A percentile compares a stretch with the other conserved stretches of the same genome.
Evolutionary conservation across 2,888 invertebrate genomes (phyloP).

Genomic region (Phorcus lineatus): DNA sequence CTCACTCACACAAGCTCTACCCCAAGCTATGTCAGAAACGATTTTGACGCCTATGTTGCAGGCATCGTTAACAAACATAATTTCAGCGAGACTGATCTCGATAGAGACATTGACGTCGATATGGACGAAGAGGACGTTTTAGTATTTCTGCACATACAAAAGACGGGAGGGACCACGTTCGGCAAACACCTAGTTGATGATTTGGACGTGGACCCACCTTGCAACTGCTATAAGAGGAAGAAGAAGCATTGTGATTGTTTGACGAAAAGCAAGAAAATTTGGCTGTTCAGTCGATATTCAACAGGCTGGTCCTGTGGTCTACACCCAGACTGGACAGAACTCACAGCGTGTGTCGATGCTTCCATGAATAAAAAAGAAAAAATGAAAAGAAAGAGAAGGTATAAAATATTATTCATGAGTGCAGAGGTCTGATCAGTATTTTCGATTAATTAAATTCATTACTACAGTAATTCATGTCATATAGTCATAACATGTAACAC

Average conservation of each 20-base stretch:
- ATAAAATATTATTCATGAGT: conserved; percentile 20
- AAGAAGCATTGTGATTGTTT: conserved; percentile 79
- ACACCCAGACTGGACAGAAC: conserved; percentile 98
- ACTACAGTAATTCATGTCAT: too few relatives aligned
- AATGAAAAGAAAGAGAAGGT: conserved; percentile 83
- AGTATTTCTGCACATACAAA: conserved; percentile 98
- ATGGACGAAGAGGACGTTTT: conserved; percentile 92
- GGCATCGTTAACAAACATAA: not conserved
- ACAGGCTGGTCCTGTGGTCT: conserved; percentile 85
- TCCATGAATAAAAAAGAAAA: conserved; percentile 94
- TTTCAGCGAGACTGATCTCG: conserved; percentile 79
- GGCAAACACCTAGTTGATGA: conserved; percentile 97
- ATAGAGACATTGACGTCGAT: conserved; percentile 80
- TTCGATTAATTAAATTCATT: too few relatives aligned
- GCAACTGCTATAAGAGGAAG: conserved; percentile 91
- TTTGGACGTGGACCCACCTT: conserved; percentile 92
- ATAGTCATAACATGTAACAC: too few relatives aligned
- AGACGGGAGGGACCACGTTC: conserved; percentile 98
- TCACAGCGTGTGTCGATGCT: conserved; percentile 81
- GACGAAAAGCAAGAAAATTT: conserved; percentile 75
- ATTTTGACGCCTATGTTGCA: conserved; percentile 12
- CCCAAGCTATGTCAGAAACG: not conserved
- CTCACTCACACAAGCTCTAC: not conserved
- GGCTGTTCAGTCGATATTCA: conserved; percentile 85
- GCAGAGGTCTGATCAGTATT: too few relatives aligned